A percentile compares a stretch with the other conserved stretches of the same genome.
These are phyloP conservation scores for Neodiprion virginianus DNA, from an alignment of 1,140 invertebrate genomes.

Conservation along the genomic window DNA sequence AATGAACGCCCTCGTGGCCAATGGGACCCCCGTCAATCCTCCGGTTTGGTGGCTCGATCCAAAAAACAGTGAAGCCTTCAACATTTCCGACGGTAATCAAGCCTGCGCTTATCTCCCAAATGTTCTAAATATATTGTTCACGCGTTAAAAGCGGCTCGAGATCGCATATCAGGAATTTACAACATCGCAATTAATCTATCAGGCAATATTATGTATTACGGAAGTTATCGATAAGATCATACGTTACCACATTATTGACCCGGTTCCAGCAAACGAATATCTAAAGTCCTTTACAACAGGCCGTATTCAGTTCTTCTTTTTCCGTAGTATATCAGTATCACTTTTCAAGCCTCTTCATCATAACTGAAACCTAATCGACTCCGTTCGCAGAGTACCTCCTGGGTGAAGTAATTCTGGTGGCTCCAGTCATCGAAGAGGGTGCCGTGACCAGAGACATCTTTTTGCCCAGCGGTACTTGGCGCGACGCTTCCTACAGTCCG, in stretches of 20 bases:
- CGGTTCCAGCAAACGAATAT: no score
- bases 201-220: no score
- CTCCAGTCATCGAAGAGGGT: constrained; percentile 74
- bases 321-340: no score
- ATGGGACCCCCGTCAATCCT: constrained; percentile 75
- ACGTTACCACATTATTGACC: no score
- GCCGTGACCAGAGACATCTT: constrained; percentile 73
- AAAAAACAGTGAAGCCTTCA: constrained; percentile 66
- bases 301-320: no score
- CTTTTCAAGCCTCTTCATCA: no score
- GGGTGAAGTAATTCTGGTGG: constrained; percentile 78
- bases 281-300: no score
- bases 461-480: constrained; percentile 73
- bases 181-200: no score
- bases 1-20: constrained; percentile 63
- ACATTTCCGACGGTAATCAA: constrained; percentile 66
- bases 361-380: neutral
- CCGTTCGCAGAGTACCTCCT: constrained; percentile 75
- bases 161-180: no score
- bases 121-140: no score
- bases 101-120: neutral
- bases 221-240: no score
- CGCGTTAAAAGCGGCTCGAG: no score
- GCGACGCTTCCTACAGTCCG: constrained; percentile 57
- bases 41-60: constrained; percentile 89